These are phyloP conservation scores for Carlito syrichta DNA, from an alignment of 2,113 vertebrate genomes.

Conservation along the genomic window DNA sequence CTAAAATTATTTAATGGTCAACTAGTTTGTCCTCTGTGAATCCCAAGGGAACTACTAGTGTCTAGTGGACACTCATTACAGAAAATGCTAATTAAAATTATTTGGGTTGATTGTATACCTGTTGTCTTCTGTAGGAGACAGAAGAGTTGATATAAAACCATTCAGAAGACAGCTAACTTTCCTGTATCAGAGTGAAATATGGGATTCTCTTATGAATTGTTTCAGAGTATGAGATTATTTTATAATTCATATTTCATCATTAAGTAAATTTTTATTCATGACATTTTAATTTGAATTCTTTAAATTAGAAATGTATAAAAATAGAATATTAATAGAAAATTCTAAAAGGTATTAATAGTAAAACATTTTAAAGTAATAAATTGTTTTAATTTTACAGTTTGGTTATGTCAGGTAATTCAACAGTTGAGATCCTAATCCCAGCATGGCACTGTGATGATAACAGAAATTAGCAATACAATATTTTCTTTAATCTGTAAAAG, in stretches of 20 bases:
- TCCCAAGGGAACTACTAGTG: background rate
- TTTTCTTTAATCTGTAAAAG: background rate
- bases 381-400: slow-evolving; percentile 34
- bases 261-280: background rate
- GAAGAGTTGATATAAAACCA: background rate
- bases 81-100: background rate
- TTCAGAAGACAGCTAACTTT: background rate
- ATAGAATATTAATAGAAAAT: slow-evolving; percentile 2
- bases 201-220: background rate
- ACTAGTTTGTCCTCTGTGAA: background rate
- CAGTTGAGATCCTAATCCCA: background rate
- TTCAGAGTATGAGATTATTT: background rate
- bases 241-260: background rate
- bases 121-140: background rate
- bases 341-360: background rate
- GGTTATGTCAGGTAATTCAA: background rate
- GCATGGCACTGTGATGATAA: background rate
- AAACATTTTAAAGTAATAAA: background rate
- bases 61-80: background rate
- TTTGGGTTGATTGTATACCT: background rate
- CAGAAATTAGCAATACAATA: background rate
- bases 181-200: background rate
- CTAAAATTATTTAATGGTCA: background rate
- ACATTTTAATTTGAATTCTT: slow-evolving; percentile 32
- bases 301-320: slow-evolving; percentile 34